Percentiles rank a stretch among this genome's conserved stretches.
phyloP scores from a whole-genome alignment of 1,140 invertebrate species.

The Eriocheir sinensis region DNA sequence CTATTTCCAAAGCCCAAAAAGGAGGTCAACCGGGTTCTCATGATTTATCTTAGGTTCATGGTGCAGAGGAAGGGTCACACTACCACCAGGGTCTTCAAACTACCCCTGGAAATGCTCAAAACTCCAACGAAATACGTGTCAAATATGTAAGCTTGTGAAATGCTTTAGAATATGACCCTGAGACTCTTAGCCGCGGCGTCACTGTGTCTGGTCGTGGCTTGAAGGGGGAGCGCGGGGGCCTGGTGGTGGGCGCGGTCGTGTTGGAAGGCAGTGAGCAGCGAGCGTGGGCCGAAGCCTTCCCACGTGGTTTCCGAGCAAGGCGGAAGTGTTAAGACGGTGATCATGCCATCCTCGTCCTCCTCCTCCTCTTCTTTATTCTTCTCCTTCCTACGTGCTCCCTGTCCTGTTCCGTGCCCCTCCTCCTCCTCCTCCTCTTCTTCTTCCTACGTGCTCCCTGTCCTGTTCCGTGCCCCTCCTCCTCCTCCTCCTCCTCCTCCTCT shows the following conservation, averaged over 20 bases:
- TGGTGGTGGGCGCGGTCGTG: neutral
- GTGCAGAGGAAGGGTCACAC: no score
- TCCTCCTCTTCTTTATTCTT: neutral
- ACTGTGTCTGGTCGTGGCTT: neutral
- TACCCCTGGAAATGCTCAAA: no score
- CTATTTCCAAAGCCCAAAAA: no score
- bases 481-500: neutral
- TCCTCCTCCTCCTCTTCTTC: neutral
- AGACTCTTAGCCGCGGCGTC: neutral
- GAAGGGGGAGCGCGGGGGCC: neutral
- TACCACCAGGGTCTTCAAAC: no score
- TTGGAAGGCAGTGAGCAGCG: neutral
- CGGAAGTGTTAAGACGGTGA: neutral
- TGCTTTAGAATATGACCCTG: neutral
- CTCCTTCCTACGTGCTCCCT: no score
- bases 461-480: neutral
- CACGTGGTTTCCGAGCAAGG: neutral
- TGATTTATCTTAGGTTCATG: no score
- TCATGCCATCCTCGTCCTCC: neutral
- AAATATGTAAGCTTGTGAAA: neutral
- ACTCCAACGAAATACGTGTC: no score
- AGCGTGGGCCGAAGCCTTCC: neutral
- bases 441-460: no score
- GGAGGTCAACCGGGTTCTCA: no score
- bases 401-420: neutral